Evolutionary conservation across 2,888 invertebrate genomes (phyloP).

Genomic region (Coelopa pilipes): DNA sequence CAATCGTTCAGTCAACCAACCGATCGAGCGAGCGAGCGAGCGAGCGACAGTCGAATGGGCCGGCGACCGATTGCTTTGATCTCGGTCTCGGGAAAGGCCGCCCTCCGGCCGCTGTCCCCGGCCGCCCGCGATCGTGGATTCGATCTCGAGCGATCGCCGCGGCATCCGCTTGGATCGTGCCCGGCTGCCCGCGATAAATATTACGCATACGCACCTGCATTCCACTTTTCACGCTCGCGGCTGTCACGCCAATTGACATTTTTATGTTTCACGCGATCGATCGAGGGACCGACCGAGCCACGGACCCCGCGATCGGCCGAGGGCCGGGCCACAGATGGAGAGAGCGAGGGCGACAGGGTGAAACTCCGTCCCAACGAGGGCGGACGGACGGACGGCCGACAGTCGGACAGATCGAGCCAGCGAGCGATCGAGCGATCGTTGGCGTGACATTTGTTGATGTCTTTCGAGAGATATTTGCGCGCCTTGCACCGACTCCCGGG

Average conservation of each 20-base stretch:
- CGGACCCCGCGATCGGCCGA: conserved; percentile 2
- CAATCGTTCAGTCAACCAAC: no score
- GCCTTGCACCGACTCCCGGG: conserved; percentile 3
- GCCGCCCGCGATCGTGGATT: not conserved
- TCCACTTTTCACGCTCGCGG: conserved; percentile 31
- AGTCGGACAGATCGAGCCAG: not conserved
- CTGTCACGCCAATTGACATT: conserved; percentile 29
- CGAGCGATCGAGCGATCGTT: not conserved
- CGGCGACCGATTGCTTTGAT: no score
- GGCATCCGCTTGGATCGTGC: conserved; percentile 20
- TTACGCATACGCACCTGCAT: conserved; percentile 39
- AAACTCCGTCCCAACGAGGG: no score
- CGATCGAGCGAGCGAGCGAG: no score
- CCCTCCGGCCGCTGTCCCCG: not conserved
- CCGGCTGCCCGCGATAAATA: conserved; percentile 3
- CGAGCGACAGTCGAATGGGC: no score
- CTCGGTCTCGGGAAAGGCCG: not conserved
- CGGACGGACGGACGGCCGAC: no score
- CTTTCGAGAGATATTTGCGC: conserved; percentile 33
- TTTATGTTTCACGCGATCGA: conserved; percentile 28
- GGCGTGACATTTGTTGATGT: conserved; percentile 39
- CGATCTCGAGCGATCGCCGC: not conserved
- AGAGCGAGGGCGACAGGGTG: no score
- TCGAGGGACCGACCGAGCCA: not conserved
- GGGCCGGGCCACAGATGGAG: no score